Percentiles rank a stretch among this genome's conserved stretches.
Evolutionary conservation across 1,140 invertebrate genomes (phyloP).

Genomic region (Drosophila trapezifrons): DNA sequence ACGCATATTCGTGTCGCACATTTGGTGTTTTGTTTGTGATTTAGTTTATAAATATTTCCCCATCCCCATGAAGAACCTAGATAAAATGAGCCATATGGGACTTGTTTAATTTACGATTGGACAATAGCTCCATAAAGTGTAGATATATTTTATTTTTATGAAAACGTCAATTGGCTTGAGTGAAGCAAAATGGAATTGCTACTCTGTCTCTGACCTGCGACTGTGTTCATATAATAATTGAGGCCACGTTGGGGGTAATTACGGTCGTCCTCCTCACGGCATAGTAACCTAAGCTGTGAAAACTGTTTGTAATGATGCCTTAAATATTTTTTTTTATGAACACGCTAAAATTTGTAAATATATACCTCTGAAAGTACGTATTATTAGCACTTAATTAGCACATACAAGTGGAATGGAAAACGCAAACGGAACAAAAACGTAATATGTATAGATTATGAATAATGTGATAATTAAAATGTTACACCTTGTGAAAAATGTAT

Average conservation of each 20-base stretch:
- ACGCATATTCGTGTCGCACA: conserved; percentile 64
- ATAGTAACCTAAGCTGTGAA: conserved; percentile 8
- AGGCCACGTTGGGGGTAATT: conserved; percentile 47
- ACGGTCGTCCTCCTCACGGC: conserved; percentile 9
- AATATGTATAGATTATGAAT: conserved; percentile 67
- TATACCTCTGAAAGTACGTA: conserved; percentile 12
- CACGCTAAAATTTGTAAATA: conserved; percentile 25
- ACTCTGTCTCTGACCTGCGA: conserved; percentile 20
- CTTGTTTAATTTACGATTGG: conserved; percentile 69
- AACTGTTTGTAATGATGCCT: conserved; percentile 13
- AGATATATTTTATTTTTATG: conserved; percentile 38
- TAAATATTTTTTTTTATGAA: conserved; percentile 33
- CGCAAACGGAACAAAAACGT: conserved; percentile 6
- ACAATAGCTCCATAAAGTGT: conserved; percentile 61
- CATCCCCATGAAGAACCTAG: conserved; percentile 2
- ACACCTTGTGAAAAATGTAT: conserved; percentile 72
- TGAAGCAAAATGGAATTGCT: conserved; percentile 8
- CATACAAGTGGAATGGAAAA: conserved; percentile 32
- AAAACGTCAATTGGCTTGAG: conserved; percentile 38
- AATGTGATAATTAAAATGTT: conserved; percentile 80
- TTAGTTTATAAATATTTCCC: conserved; percentile 70
- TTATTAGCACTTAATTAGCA: conserved; percentile 76
- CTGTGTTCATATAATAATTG: conserved; percentile 20
- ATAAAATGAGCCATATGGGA: conserved; percentile 61
- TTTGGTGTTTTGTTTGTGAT: conserved; percentile 64